Base-by-base conservation (phyloP, 64 coral and sea anemone genomes). In the Montipora cactus region DNA sequence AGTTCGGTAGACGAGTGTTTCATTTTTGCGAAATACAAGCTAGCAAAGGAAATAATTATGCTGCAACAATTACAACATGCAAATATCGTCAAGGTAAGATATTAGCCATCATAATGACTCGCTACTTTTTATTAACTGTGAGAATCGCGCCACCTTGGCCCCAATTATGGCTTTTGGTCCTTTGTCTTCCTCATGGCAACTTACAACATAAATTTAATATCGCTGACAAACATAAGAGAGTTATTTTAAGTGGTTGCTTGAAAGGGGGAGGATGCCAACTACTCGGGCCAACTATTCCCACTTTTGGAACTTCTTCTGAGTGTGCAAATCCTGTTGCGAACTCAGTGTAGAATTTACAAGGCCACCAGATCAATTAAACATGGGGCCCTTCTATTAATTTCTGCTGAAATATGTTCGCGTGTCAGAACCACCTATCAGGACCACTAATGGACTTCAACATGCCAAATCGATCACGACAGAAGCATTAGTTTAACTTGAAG, bases 21-120 rank as follows among this genome's bases (percentile, higher is more conserved):
- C 15, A 97, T 88, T 51, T 90, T 94, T 52, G 48, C 87, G 2
- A 97, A 97, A 61, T 94, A 94, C 37, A 97, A 97, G 81, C 83
- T 97, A 5, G 92, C 92, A 6, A 97, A 97, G 68, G 95, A 97
- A 74, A 97, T 94, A 64, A 78, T 94, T 67, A 78, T 97, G 18
- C 82, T 97, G 3, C 92, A 97, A 25, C 76, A 97, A 80, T 53
- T 97, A 48, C 71, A 78, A 69, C 95, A 97, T 71, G 49, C 74
- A 87, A 97, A 97, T 84, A 94, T 97, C 14, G 68, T 97, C 2
- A 59, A 94, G 95, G 95, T 97, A 88, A 90, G 92, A 18, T 8
- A 49, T 81, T n/a, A 16, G 64, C 15, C n/a, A 21, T 86, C 62
- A 50, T 45, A 69, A 86, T 64, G 71, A 70, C 5, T 84, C 11